phyloP scores from a whole-genome alignment of 2,797 vertebrate genomes.

The Microctenopoma stevenorrisi region DNA sequence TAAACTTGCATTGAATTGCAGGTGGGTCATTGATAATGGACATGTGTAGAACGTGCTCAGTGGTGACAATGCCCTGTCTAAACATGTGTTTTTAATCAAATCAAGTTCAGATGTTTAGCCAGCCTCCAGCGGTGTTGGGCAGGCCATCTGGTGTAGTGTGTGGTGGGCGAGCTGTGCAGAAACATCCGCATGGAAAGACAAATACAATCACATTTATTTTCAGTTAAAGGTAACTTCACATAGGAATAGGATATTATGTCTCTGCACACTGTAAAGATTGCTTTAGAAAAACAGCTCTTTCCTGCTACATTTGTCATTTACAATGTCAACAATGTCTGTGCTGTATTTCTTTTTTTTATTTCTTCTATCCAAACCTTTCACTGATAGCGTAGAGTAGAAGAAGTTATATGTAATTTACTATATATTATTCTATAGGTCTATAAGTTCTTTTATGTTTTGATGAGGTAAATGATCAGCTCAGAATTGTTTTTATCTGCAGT shows the following conservation, averaged over 20 bases:
- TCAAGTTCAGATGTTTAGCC: conserved; percentile 28
- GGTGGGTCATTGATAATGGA: conserved; percentile 3
- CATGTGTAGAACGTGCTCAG: conserved; percentile 34
- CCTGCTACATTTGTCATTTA: too few relatives aligned
- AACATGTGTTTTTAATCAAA: conserved; percentile 56
- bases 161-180: not conserved
- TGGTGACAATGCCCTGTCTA: not conserved
- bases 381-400: too few relatives aligned
- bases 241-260: too few relatives aligned
- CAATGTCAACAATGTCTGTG: too few relatives aligned
- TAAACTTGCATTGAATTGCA: not conserved
- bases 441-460: conserved; percentile 2
- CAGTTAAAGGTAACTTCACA: too few relatives aligned
- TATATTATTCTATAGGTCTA: not conserved
- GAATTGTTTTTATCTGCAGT: conserved; percentile 3
- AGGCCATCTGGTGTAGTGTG: conserved; percentile 4
- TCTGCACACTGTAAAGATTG: too few relatives aligned
- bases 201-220: not conserved
- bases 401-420: too few relatives aligned
- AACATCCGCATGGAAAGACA: conserved; percentile 9
- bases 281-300: too few relatives aligned
- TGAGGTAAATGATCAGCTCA: conserved; percentile 19
- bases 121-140: not conserved
- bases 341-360: too few relatives aligned
- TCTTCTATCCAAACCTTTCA: too few relatives aligned